Evolutionary conservation across 1,140 invertebrate species (phyloP).

Genomic region (Temnothorax nylanderi): DNA sequence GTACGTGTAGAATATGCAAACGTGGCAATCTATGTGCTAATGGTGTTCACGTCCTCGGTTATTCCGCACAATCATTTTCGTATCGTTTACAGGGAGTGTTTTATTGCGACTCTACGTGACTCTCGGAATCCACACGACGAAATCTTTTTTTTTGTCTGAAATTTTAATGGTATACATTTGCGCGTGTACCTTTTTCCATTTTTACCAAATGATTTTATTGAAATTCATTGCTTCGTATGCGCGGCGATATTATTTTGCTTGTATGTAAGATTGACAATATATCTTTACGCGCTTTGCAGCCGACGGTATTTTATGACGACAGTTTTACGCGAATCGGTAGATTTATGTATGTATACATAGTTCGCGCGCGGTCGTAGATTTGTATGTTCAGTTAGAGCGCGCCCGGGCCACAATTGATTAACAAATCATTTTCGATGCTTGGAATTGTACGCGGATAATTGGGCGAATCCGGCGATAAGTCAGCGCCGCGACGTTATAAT

Average conservation of each 20-base stretch:
- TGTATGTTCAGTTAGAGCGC: background rate
- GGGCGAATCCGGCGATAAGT: background rate
- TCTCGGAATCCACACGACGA: background rate
- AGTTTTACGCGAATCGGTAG: background rate
- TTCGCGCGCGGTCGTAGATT: background rate
- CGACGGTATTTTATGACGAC: slow-evolving; percentile 10
- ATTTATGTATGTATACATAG: slow-evolving; percentile 1
- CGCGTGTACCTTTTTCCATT: background rate
- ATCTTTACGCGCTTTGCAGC: background rate
- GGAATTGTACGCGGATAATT: background rate
- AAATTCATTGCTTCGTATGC: background rate
- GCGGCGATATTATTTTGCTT: background rate
- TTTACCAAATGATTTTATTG: background rate
- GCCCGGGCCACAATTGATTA: background rate
- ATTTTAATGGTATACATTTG: background rate
- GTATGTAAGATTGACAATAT: background rate
- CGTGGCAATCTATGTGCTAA: slow-evolving; percentile 51
- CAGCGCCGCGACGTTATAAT: background rate
- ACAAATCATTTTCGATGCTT: slow-evolving; percentile 10
- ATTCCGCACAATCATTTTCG: slow-evolving; percentile 33
- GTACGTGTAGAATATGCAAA: slow-evolving; percentile 44
- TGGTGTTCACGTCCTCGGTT: background rate
- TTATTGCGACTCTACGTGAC: background rate
- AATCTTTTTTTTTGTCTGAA: background rate
- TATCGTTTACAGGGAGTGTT: slow-evolving; percentile 18